Evolutionary conservation across 2,888 invertebrate species (phyloP).

Genomic region (Ectemnius lituratus): DNA sequence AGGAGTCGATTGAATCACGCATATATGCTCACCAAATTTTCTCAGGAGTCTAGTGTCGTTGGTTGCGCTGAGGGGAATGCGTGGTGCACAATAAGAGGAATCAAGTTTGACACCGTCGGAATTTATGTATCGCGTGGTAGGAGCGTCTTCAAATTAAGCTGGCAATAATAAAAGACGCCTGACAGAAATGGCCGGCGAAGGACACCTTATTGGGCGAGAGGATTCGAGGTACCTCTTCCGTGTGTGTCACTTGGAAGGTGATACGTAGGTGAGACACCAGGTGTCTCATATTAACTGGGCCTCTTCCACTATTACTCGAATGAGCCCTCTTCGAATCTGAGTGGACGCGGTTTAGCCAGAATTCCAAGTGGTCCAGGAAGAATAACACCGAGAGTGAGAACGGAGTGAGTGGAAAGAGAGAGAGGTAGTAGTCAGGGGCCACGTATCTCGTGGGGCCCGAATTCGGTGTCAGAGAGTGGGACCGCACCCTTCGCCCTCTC

Average conservation of each 20-base stretch:
- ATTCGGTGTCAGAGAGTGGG: slow-evolving; percentile 53
- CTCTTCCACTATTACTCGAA: not conserved
- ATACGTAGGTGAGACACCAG: not conserved
- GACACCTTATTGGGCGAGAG: no score
- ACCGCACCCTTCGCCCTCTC: slow-evolving; percentile 55
- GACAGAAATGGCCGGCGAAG: no score
- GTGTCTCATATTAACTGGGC: not conserved
- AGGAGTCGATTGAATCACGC: no score
- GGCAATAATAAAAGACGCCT: no score
- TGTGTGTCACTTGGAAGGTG: no score
- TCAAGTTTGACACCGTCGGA: not conserved
- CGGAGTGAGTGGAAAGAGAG: slow-evolving; percentile 63
- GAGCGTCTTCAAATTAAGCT: no score
- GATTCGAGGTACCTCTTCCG: no score
- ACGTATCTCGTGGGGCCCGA: slow-evolving; percentile 40
- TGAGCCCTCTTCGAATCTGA: slow-evolving; percentile 20
- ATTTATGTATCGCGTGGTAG: slow-evolving; percentile 5
- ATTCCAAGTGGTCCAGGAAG: slow-evolving; percentile 50
- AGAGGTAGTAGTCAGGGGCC: slow-evolving; percentile 60
- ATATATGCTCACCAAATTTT: no score
- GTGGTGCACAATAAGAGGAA: no score
- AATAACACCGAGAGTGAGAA: slow-evolving; percentile 50
- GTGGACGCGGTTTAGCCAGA: slow-evolving; percentile 13
- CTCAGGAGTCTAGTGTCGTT: no score
- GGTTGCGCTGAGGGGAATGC: no score